Evolutionary conservation across 2,888 invertebrate genomes (phyloP), one percentile per base, ranked within the genome.

Genomic region (Seira ritae): DNA sequence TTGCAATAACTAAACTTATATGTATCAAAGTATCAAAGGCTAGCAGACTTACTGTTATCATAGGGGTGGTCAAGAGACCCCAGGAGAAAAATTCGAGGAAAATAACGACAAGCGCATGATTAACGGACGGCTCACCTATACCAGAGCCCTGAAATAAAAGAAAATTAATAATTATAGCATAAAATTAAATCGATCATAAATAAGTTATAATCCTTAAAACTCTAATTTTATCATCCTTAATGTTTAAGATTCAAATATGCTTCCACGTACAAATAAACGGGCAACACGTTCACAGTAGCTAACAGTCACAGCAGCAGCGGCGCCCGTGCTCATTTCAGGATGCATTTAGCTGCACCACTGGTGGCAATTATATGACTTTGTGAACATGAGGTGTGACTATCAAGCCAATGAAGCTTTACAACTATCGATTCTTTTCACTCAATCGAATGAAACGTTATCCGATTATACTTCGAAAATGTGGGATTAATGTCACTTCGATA

Each of bases 51-150:
- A 95, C 95, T 88, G 93, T 92, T 92, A 99, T 99, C 90, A 99
- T 96, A 83, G 99, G 99, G 94, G 98, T 97, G 87, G 99, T 99
- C 88, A 99, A 94, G 89, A 99, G 93, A 76, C 99, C 99, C 99
- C 99, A 99, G 89, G 99, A 98, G 92, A 99, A 99, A 92, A 99
- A 99, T 92, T 99, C 99, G 92, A 99, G 93, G 93, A 99, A 99
- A 92, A 99, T 99, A 90, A 99, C 98, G 91, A 99, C 96, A 91
- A 99, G 93, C 86, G 99, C 99, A 94, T 99, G 99, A 92, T 97
- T 98, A 87, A 99, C 96, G 91, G 97, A 97, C 87, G 99, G 98
- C 91, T 96, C 95, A 88, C 97, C 97, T 91, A 97, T 95, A 89
- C 97, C 97, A 90, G 95, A 94, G 89, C 94, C 94, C 95, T 95